Conservation (phyloP, 2,797 vertebrate genomes). For the Tokudaia muenninki region DNA sequence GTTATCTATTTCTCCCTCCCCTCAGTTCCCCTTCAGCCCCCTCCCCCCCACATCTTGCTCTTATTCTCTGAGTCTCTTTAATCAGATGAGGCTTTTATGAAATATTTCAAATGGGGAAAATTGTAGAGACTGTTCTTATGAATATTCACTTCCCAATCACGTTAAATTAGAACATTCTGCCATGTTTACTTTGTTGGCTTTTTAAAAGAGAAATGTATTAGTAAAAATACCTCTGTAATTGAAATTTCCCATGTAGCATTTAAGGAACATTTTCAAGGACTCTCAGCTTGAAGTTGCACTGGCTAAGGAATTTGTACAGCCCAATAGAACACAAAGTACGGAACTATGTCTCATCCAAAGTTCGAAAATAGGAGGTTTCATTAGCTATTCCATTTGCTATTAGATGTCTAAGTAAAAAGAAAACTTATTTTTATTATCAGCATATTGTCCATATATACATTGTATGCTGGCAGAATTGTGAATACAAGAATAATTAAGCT, state of each 20-base stretch:
- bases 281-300: background rate
- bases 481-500: background rate
- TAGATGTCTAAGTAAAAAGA: constrained; percentile 41
- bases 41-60: background rate
- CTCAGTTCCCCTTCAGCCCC: background rate
- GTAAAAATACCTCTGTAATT: background rate
- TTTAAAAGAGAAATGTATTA: background rate
- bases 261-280: background rate
- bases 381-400: background rate
- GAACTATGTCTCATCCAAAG: background rate
- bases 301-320: background rate
- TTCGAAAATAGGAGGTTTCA: background rate
- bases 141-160: background rate
- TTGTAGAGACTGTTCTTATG: background rate
- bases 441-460: background rate
- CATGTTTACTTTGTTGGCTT: background rate
- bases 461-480: background rate
- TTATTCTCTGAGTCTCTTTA: background rate
- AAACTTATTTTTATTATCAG: background rate
- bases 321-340: background rate
- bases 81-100: background rate
- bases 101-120: constrained; percentile 33
- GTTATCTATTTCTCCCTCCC: background rate
- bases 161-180: background rate
- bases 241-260: background rate